These are phyloP conservation scores for Saccostrea echinata DNA, from an alignment of 1,140 invertebrate genomes.

Conservation along the genomic window DNA sequence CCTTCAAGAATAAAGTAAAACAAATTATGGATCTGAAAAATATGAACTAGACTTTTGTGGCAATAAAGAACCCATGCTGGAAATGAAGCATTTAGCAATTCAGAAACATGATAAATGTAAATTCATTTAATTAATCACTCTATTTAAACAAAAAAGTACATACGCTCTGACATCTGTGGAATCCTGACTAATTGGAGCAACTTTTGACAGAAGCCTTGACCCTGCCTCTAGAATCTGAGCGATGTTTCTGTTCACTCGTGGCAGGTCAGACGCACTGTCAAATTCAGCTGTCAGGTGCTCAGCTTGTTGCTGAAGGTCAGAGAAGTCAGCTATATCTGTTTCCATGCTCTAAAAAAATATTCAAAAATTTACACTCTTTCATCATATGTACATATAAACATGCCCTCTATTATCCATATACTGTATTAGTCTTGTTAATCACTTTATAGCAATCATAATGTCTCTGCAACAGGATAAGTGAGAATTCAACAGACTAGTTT, in stretches of 20 bases:
- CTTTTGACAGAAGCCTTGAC: slow-evolving; percentile 91
- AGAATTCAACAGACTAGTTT: no score
- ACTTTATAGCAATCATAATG: no score
- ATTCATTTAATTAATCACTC: no score
- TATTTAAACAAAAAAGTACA: slow-evolving; percentile 80
- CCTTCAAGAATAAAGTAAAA: slow-evolving; percentile 81
- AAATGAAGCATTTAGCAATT: no score
- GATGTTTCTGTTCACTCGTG: slow-evolving; percentile 92
- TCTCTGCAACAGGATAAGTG: no score
- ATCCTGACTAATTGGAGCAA: slow-evolving; percentile 86
- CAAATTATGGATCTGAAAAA: slow-evolving; percentile 59
- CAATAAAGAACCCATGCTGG: no score
- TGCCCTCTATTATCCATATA: not conserved
- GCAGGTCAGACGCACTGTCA: slow-evolving; percentile 83
- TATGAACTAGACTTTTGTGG: no score
- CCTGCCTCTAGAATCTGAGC: slow-evolving; percentile 95
- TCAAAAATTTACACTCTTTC: not conserved
- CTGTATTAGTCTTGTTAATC: no score
- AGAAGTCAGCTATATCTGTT: slow-evolving; percentile 82
- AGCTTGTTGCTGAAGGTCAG: slow-evolving; percentile 92
- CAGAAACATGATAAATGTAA: no score
- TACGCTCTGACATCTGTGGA: slow-evolving; percentile 96
- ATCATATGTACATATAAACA: not conserved
- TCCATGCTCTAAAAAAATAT: slow-evolving; percentile 57
- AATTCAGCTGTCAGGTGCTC: slow-evolving; percentile 94